These are phyloP conservation scores for Acrocyrtus sp. DNA, from an alignment of 2,888 invertebrate species.

Conservation along the genomic window DNA sequence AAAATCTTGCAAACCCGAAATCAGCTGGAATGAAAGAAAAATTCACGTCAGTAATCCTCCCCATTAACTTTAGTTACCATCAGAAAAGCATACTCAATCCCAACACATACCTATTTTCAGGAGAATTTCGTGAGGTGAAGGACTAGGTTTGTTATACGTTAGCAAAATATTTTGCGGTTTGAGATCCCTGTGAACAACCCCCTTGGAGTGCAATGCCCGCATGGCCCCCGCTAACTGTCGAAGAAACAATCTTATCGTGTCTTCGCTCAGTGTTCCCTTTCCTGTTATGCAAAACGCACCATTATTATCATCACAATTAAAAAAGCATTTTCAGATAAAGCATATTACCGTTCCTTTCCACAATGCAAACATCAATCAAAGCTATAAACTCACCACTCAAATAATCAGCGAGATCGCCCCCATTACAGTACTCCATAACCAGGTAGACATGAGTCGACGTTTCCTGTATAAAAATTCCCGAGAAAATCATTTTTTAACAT, in stretches of 20 bases:
- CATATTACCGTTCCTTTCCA: background rate
- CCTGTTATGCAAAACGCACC: slow-evolving; percentile 68
- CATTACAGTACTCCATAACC: slow-evolving; percentile 99
- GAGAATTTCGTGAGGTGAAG: slow-evolving; percentile 85
- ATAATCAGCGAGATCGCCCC: slow-evolving; percentile 98
- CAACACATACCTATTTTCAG: slow-evolving; percentile 86
- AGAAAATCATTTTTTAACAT: too few species aligned
- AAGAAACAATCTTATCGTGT: slow-evolving; percentile 94
- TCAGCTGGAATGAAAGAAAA: slow-evolving; percentile 77
- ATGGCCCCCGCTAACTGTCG: slow-evolving; percentile 98
- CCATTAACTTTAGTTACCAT: too few species aligned
- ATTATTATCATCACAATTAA: background rate
- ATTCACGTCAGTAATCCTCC: too few species aligned
- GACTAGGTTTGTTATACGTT: slow-evolving; percentile 78
- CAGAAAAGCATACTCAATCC: background rate
- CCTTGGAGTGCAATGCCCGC: slow-evolving; percentile 96
- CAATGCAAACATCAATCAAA: background rate
- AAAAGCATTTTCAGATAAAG: background rate
- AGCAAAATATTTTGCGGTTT: slow-evolving; percentile 99
- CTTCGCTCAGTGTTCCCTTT: slow-evolving; percentile 96
- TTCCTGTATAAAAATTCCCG: slow-evolving; percentile 75
- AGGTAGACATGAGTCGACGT: slow-evolving; percentile 94
- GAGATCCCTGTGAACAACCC: slow-evolving; percentile 97
- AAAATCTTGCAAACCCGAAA: slow-evolving; percentile 98
- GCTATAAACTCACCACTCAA: slow-evolving; percentile 73